Conservation (phyloP, 2,888 invertebrate species). For the Sesamia inferens region DNA sequence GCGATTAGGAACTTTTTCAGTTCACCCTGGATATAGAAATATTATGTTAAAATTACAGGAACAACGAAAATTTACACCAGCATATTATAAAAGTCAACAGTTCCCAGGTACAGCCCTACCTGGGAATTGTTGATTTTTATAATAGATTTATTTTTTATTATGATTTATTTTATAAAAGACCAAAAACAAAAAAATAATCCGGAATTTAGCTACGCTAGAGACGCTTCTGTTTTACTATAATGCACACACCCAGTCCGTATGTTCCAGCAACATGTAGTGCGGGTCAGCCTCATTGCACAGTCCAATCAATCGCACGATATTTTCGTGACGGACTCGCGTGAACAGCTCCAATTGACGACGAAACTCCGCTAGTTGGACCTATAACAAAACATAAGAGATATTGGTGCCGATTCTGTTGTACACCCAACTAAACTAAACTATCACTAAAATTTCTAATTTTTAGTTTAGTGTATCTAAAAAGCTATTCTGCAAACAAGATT, state of each 20-base stretch:
- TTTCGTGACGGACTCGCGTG: constrained; percentile 94
- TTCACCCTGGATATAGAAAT: constrained; percentile 92
- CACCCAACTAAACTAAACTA: too few relatives aligned
- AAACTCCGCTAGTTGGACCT: constrained; percentile 93
- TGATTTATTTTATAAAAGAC: too few relatives aligned
- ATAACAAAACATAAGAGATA: neutral
- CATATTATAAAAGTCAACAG: neutral
- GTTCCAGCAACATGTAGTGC: constrained; percentile 96
- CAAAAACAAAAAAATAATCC: neutral
- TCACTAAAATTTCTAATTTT: too few relatives aligned
- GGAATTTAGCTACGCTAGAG: neutral
- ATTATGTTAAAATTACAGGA: neutral
- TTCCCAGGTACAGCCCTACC: too few relatives aligned
- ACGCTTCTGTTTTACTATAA: neutral
- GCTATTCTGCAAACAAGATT: too few relatives aligned
- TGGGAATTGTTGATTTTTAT: too few relatives aligned
- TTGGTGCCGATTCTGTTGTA: too few relatives aligned
- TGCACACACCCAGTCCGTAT: constrained; percentile 96
- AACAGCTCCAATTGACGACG: constrained; percentile 97
- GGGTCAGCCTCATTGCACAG: constrained; percentile 96
- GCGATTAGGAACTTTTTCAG: constrained; percentile 96
- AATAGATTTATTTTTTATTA: too few relatives aligned
- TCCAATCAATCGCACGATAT: constrained; percentile 94
- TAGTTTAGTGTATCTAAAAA: too few relatives aligned
- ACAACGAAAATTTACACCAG: neutral